Evolutionary conservation across 2,113 vertebrate species (phyloP).

Genomic region (Rhinolophus sinicus): DNA sequence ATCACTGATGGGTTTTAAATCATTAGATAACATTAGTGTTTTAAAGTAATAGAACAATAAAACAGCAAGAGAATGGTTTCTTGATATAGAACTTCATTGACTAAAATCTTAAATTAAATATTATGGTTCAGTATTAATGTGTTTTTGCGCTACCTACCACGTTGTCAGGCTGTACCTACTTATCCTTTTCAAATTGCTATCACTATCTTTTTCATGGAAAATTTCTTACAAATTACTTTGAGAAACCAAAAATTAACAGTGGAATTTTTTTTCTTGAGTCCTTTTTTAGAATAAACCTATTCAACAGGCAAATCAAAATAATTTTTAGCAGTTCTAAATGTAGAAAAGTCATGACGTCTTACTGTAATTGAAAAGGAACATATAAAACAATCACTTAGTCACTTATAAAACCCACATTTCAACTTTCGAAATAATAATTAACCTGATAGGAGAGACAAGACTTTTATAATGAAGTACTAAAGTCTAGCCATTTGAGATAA

Average conservation of each 20-base stretch:
- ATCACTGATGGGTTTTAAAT: background rate
- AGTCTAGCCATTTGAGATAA: constrained; percentile 74
- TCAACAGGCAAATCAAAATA: constrained; percentile 67
- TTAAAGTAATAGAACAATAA: constrained; percentile 50
- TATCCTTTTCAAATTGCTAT: constrained; percentile 34
- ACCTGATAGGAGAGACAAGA: constrained; percentile 36
- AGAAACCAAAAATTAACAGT: constrained; percentile 60
- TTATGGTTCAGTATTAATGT: constrained; percentile 37
- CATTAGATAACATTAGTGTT: constrained; percentile 46
- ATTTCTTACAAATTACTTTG: constrained; percentile 57
- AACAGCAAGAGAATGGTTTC: constrained; percentile 45
- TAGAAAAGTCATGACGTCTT: constrained; percentile 64
- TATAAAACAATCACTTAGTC: constrained; percentile 71
- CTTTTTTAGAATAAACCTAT: constrained; percentile 59
- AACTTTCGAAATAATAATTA: constrained; percentile 71
- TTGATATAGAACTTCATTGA: constrained; percentile 20
- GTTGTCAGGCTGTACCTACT: constrained; percentile 48
- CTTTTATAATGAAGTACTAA: constrained; percentile 76
- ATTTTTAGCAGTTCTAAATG: constrained; percentile 65
- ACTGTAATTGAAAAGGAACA: constrained; percentile 68
- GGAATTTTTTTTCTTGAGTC: background rate
- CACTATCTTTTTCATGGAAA: constrained; percentile 38
- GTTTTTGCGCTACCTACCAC: constrained; percentile 49
- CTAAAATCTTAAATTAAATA: constrained; percentile 64
- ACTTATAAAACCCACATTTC: constrained; percentile 65